Percentiles rank a stretch among this genome's conserved stretches.
These are phyloP conservation scores for Coelopa frigida DNA, from an alignment of 1,140 invertebrate genomes.

Conservation along the genomic window DNA sequence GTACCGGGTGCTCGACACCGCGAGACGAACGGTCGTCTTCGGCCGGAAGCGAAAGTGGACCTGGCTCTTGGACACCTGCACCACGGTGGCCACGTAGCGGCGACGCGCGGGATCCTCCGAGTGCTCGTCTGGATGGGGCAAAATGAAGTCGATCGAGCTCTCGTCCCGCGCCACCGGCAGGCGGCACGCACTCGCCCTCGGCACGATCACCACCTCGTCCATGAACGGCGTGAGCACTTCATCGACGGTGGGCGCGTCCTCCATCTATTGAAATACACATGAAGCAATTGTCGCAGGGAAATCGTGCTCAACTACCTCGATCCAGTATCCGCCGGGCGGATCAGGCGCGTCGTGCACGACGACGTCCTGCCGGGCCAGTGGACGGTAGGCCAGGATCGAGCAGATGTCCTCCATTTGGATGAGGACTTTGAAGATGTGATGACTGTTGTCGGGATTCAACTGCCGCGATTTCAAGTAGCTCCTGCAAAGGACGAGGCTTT, in stretches of 20 bases:
- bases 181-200: constrained; percentile 19
- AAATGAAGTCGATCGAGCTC: constrained; percentile 15
- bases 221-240: constrained; percentile 15
- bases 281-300: too few species aligned
- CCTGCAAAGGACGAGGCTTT: neutral
- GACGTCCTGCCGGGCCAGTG: neutral
- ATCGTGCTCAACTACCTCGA: too few species aligned
- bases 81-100: constrained; percentile 18
- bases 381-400: neutral
- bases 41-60: constrained; percentile 17
- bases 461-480: neutral
- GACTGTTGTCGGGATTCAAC: neutral
- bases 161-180: constrained; percentile 11
- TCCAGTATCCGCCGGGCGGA: too few species aligned
- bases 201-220: constrained; percentile 32
- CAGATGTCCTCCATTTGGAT: neutral
- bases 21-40: neutral
- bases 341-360: too few species aligned
- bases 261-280: neutral
- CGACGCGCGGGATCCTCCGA: neutral
- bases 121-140: constrained; percentile 11
- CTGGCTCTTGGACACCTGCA: constrained; percentile 14
- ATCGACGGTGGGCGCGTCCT: constrained; percentile 1
- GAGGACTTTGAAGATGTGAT: neutral
- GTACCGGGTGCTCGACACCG: neutral